A percentile compares a stretch with the other conserved stretches of the same genome.
Conservation (phyloP, 2,113 vertebrate species). For the Mungos mungo region DNA sequence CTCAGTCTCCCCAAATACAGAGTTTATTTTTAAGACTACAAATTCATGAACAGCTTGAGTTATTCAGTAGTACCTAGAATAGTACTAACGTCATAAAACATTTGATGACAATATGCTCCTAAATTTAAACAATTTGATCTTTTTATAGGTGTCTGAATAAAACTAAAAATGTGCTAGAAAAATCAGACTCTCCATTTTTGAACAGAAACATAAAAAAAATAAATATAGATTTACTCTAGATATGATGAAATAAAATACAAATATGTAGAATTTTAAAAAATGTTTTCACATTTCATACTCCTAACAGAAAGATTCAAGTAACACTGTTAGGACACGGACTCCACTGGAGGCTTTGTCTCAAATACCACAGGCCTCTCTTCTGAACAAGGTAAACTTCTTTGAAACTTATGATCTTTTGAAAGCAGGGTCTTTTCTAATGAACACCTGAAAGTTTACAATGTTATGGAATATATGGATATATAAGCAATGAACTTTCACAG, state of each 20-base stretch:
- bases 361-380: background rate
- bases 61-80: background rate
- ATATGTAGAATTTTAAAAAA: background rate
- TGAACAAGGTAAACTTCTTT: background rate
- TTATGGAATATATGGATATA: background rate
- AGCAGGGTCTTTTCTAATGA: background rate
- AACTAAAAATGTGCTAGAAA: background rate
- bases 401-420: background rate
- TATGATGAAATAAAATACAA: background rate
- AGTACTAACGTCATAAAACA: background rate
- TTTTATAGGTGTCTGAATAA: background rate
- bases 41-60: background rate
- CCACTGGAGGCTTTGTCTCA: background rate
- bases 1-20: no score
- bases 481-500: background rate
- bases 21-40: background rate
- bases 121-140: background rate
- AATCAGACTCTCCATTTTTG: conserved; percentile 25
- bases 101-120: background rate
- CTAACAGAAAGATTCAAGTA: background rate
- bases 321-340: background rate
- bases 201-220: background rate
- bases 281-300: background rate
- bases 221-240: background rate
- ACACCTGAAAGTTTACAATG: background rate